Evolutionary conservation across 1,140 invertebrate species (phyloP), one percentile per base, ranked within the genome.

Genomic region (Drosophila neocordata): DNA sequence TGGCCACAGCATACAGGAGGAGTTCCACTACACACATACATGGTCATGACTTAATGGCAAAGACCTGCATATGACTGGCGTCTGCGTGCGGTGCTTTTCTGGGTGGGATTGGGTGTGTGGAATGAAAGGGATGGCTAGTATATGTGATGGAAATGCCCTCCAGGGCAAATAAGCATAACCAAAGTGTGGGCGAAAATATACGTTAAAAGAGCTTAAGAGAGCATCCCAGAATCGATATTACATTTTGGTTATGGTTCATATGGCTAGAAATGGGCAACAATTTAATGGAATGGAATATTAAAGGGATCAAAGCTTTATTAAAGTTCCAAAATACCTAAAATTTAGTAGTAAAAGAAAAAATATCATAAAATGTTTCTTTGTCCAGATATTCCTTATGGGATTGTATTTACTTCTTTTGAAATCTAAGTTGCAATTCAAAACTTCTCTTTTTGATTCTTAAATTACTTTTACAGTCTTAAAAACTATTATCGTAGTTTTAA

Each of bases 1-100:
- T 73, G 60, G 69, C 70, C 62, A 78, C 64, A 69, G 34, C 72
- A 63, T 37, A 56, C 61, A 62, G 61, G 31, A 58, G 20, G 48
- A 38, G 41, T 51, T 56, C 27, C 51, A 44, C 1, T 34, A 35
- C n/a, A 13, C 18, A 52, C 20, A 44, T 55, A 52, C 18, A 81
- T 53, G 70, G 78, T 62, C 78, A 75, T 22, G 74, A 71, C 79
- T 76, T 79, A 87, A 87, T 83, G 79, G 79, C 66, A 69, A 77
- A 81, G 81, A 77, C 73, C 74, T 75, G 72, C 75, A 85, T 85
- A 65, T 76, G 67, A 67, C 55, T 67, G 77, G 38, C 61, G 69
- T 31, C 48, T 13, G 37, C 59, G 64, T 44, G 41, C 55, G 27
- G 31, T 20, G 22, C 31, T 64, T 60, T 35, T 65, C 58, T 58